A percentile compares a stretch with the other conserved stretches of the same genome.
Evolutionary conservation across 2,113 vertebrate genomes (phyloP).

Genomic region (Onychostruthus taczanowskii): DNA sequence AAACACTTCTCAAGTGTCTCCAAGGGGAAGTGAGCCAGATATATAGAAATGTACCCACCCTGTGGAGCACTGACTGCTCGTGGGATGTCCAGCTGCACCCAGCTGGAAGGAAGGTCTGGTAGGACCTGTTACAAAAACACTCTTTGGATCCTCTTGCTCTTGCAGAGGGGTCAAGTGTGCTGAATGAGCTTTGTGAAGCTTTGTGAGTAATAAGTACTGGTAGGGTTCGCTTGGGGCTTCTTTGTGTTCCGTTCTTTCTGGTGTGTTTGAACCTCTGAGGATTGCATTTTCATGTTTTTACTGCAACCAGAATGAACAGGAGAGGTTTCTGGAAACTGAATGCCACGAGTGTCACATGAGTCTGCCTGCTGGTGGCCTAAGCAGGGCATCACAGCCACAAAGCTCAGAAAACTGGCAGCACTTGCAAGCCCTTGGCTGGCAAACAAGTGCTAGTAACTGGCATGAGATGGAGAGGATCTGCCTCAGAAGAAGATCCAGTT

Average conservation of each 20-base stretch:
- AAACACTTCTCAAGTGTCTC: background rate
- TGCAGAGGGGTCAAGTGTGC: background rate
- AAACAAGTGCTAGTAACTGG: background rate
- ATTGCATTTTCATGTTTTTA: background rate
- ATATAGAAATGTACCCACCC: background rate
- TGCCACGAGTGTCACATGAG: background rate
- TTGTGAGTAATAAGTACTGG: background rate
- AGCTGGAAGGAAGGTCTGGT: background rate
- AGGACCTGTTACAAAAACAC: background rate
- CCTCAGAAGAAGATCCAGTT: background rate
- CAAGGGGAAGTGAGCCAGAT: background rate
- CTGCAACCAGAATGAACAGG: background rate
- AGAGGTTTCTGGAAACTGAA: background rate
- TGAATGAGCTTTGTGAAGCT: background rate
- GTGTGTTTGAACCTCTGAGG: background rate
- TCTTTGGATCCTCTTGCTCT: background rate
- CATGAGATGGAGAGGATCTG: background rate
- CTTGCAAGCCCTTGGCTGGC: background rate
- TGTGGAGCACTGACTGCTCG: background rate
- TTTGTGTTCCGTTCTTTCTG: background rate
- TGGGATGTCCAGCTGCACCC: background rate
- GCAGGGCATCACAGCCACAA: background rate
- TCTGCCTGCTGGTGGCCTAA: background rate
- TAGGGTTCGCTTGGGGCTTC: background rate
- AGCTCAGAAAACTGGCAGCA: background rate